These are phyloP conservation scores for Brenthis ino DNA, from an alignment of 2,888 invertebrate species.

Conservation along the genomic window DNA sequence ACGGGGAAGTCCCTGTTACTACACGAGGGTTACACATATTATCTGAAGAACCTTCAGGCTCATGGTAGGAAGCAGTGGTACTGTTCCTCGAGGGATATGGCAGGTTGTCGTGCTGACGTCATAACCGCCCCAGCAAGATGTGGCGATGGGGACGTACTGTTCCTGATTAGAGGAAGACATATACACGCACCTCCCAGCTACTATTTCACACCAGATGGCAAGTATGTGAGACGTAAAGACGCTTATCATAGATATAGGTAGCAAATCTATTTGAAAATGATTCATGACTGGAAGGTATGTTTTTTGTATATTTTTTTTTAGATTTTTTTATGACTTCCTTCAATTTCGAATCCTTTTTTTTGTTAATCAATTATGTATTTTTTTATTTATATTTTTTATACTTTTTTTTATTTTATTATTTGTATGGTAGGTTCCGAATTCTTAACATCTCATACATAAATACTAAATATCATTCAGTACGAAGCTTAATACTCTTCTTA, in stretches of 20 bases:
- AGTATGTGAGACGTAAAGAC: slow-evolving; percentile 75
- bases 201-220: slow-evolving; percentile 76
- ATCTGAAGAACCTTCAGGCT: slow-evolving; percentile 76
- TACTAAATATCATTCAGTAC: too few relatives aligned
- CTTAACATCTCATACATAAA: too few relatives aligned
- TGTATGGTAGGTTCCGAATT: neutral
- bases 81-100: slow-evolving; percentile 77
- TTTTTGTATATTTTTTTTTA: slow-evolving; percentile 25
- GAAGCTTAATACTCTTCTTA: too few relatives aligned
- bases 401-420: neutral
- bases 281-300: slow-evolving; percentile 17
- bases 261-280: slow-evolving; percentile 42
- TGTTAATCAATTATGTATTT: slow-evolving; percentile 7
- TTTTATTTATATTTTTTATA: slow-evolving; percentile 11
- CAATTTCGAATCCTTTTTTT: neutral
- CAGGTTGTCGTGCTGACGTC: slow-evolving; percentile 76
- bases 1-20: slow-evolving; percentile 75
- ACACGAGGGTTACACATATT: slow-evolving; percentile 76
- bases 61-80: slow-evolving; percentile 79
- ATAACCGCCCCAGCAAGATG: slow-evolving; percentile 68
- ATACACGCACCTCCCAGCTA: slow-evolving; percentile 76
- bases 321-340: slow-evolving; percentile 1
- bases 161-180: slow-evolving; percentile 72
- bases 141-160: slow-evolving; percentile 69
- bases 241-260: slow-evolving; percentile 76